Evolutionary conservation across 2,797 vertebrate genomes (phyloP), one percentile per base, ranked within the genome.

Genomic region (Gouania willdenowi): DNA sequence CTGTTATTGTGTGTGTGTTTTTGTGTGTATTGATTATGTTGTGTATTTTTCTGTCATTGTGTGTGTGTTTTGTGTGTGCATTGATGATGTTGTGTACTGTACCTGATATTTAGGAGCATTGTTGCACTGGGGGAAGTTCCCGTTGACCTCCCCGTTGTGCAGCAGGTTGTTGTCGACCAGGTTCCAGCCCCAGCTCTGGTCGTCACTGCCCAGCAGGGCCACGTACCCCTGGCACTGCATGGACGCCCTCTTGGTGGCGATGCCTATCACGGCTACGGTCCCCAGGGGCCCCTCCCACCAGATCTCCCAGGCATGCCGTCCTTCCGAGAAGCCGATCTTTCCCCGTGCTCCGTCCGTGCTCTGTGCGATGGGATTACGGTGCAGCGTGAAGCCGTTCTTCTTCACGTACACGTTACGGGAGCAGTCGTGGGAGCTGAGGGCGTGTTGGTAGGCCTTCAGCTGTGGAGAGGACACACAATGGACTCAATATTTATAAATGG

Each of bases 171-270:
- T 99, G 88, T 99, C 97, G 41, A 99, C 97, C 64, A 99, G 89
- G 87, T 99, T 99, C 97, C 97, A 99, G 64, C 97, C 97, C 97
- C 97, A 99, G 79, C 97, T 99, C 86, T 99, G 96, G 85, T 98
- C 96, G 1, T 99, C 97, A 0, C 95, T 97, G 28, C 97, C 97
- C 66, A 99, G 83, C 50, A 99, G 87, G 2, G 95, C 97, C 71
- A 99, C 94, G 2, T 99, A 99, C n/a, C 97, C 97, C 69, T 99
- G 97, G 73, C 96, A 98, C 82, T 99, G 97, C 94, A 99, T 93
- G 42, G 92, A 83, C 0, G 97, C 97, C 35, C 94, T 87, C 75
- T 98, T 98, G 0, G 96, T 99, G 66, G 97, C 96, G 1, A 99
- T 92, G 69, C 97, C 97, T 14, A 99, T 97, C 39, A 99, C 96